Evolutionary conservation across 2,888 invertebrate genomes (phyloP), one percentile per base, ranked within the genome.

Genomic region (Steromphala cineraria): DNA sequence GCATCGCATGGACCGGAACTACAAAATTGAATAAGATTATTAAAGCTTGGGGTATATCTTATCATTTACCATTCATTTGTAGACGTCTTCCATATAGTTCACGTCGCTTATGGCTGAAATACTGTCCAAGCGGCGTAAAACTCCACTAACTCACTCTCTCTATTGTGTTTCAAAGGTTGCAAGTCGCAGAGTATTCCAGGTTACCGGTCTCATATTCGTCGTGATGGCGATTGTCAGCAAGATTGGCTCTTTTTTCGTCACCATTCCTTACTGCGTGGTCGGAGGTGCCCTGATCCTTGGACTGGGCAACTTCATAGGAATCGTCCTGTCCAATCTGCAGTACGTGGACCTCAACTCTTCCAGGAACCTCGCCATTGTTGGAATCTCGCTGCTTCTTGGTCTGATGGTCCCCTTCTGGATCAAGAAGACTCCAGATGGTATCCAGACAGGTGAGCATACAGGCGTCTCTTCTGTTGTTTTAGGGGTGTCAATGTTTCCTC

Each of bases 371-470:
- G 97, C 87, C 53, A 87, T 90, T 36, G 95, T 98, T 89, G 98
- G 98, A 19, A 95, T 97, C 90, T 96, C 97, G 1, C 94, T 97
- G 82, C 97, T 98, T 94, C 96, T 97, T 89, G 97, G 97, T 1
- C 92, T 97, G 94, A 95, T 92, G 83, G 84, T 94, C 5, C 90
- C 91, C 0, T 71, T 84, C n/a, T 89, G 88, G 87, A 75, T 89
- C 19, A 82, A 83, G 52, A 81, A 80, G 10, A 86, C 85, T 56
- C 86, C 87, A 0, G 80, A 82, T 2, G 85, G 79, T 17, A 84
- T 91, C 2, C 40, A 88, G n/a, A 89, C 91, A 79, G 91, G 91
- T 82, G 71, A 75, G 77, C 19, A 28, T 31, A 46, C 46, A 10
- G 4, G 4, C 46, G 13, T 10, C 10, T 46, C 10, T 10, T 46